Percentiles rank a stretch among this genome's conserved stretches.
Evolutionary conservation across 2,797 vertebrate genomes (phyloP).

Genomic region (Furcifer pardalis): DNA sequence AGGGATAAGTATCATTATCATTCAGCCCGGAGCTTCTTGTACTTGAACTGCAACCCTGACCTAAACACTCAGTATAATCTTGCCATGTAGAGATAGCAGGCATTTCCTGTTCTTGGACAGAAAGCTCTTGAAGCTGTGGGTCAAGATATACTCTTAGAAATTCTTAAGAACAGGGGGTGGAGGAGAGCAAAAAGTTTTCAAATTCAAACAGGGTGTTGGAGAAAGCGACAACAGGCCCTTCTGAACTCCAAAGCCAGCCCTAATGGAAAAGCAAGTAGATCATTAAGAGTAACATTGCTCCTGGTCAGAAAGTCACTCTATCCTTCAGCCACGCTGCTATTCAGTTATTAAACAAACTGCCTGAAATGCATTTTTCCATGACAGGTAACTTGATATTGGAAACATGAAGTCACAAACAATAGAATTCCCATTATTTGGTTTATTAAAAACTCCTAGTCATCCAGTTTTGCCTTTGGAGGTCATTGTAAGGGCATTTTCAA

Average conservation of each 20-base stretch:
- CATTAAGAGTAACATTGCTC: slow-evolving; percentile 34
- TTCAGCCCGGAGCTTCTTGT: slow-evolving; percentile 64
- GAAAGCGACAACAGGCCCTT: slow-evolving; percentile 24
- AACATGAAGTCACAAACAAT: slow-evolving; percentile 11
- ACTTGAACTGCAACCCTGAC: slow-evolving; percentile 66
- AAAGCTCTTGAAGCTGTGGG: slow-evolving; percentile 46
- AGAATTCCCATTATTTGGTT: slow-evolving; percentile 20
- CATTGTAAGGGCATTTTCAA: slow-evolving; percentile 3
- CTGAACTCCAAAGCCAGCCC: slow-evolving; percentile 32
- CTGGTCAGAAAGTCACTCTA: slow-evolving; percentile 27
- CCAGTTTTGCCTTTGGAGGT: neutral
- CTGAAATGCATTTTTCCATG: slow-evolving; percentile 28
- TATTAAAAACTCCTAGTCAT: neutral
- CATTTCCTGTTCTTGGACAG: slow-evolving; percentile 39
- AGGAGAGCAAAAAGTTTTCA: slow-evolving; percentile 35
- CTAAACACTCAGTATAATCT: slow-evolving; percentile 52
- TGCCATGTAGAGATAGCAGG: slow-evolving; percentile 22
- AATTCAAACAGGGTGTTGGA: slow-evolving; percentile 30
- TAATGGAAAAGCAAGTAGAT: slow-evolving; percentile 19
- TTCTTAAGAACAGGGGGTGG: slow-evolving; percentile 23
- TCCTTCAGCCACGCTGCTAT: slow-evolving; percentile 19
- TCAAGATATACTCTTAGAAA: slow-evolving; percentile 48
- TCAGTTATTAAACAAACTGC: slow-evolving; percentile 24
- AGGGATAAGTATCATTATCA: slow-evolving; percentile 77
- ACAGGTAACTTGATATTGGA: slow-evolving; percentile 26